Evolutionary conservation across 2,797 vertebrate species (phyloP).

Genomic region (Rhincodon typus): DNA sequence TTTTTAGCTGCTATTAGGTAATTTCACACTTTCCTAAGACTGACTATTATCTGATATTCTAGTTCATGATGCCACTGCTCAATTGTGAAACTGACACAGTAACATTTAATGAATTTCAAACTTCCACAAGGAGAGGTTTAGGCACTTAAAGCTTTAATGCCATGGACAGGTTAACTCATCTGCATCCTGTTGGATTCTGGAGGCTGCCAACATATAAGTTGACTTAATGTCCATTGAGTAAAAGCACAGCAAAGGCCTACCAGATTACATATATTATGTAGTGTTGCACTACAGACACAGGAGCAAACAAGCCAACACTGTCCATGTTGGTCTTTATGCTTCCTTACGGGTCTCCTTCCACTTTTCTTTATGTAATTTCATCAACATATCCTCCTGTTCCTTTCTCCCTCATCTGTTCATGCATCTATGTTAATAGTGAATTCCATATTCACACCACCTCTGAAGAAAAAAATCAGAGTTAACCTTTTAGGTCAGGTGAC

Average conservation of each 20-base stretch:
- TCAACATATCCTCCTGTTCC: background rate
- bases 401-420: background rate
- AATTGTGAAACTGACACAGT: background rate
- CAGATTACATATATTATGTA: background rate
- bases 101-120: background rate
- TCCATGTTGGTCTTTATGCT: background rate
- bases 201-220: background rate
- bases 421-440: background rate
- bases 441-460: background rate
- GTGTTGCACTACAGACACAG: background rate
- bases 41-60: conserved; percentile 2
- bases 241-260: background rate
- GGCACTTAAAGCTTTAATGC: background rate
- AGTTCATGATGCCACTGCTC: conserved; percentile 20
- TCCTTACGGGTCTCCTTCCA: background rate
- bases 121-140: background rate
- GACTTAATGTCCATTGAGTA: background rate
- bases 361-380: background rate
- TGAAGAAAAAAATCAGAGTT: too few species aligned
- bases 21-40: conserved; percentile 18
- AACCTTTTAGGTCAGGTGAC: too few species aligned
- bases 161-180: background rate
- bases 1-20: background rate
- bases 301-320: too few species aligned
- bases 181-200: background rate